phyloP scores from a whole-genome alignment of 2,888 invertebrate genomes.

The Apomyelois bistriatella region DNA sequence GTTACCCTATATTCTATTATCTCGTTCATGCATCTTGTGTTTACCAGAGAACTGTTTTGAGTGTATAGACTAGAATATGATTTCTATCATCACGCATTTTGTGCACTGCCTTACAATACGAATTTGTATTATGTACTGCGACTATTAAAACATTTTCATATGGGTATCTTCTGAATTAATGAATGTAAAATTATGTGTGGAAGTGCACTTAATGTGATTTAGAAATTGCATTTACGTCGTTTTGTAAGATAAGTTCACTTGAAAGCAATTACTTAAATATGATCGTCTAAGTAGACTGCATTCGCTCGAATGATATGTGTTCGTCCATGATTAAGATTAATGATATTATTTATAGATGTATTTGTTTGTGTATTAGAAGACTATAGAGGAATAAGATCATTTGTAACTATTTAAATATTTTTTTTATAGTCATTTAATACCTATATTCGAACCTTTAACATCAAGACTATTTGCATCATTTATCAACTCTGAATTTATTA shows the following conservation, averaged over 20 bases:
- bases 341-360: slow-evolving; percentile 65
- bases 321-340: slow-evolving; percentile 73
- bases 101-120: slow-evolving; percentile 53
- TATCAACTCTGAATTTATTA: slow-evolving; percentile 2
- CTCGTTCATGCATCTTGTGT: slow-evolving; percentile 28
- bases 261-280: slow-evolving; percentile 68
- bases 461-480: neutral
- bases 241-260: slow-evolving; percentile 51
- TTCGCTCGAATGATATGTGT: slow-evolving; percentile 77
- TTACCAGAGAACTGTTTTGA: slow-evolving; percentile 32
- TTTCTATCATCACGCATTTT: slow-evolving; percentile 40
- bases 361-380: slow-evolving; percentile 61
- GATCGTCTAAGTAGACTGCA: slow-evolving; percentile 73
- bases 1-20: slow-evolving; percentile 32
- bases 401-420: slow-evolving; percentile 21
- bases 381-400: slow-evolving; percentile 38
- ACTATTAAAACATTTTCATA: neutral
- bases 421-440: neutral
- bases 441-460: neutral
- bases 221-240: slow-evolving; percentile 46
- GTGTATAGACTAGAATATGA: slow-evolving; percentile 38
- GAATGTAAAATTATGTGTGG: slow-evolving; percentile 31
- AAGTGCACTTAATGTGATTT: slow-evolving; percentile 66
- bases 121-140: slow-evolving; percentile 29
- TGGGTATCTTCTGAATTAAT: neutral